Evolutionary conservation across 2,797 vertebrate species (phyloP).

Genomic region (Orientallactaga sibirica): DNA sequence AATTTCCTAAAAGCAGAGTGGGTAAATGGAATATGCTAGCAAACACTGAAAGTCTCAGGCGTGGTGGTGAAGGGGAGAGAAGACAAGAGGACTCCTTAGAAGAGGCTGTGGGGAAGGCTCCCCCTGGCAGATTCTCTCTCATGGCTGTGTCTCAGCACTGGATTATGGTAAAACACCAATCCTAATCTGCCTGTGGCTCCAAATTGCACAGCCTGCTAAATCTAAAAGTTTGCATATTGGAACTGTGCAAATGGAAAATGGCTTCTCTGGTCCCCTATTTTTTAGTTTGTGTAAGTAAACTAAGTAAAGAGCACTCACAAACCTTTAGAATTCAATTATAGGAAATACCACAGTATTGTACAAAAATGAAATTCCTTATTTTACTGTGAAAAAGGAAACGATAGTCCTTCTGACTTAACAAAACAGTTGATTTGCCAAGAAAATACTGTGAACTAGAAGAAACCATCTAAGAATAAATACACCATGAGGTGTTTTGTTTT

Average conservation of each 20-base stretch:
- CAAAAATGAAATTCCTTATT: conserved; percentile 63
- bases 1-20: background rate
- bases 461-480: background rate
- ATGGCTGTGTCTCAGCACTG: background rate
- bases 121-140: background rate
- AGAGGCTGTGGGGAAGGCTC: background rate
- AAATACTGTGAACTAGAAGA: conserved; percentile 19
- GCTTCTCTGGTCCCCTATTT: background rate
- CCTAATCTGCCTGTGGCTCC: background rate
- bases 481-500: background rate
- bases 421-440: conserved; percentile 56
- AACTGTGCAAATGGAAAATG: conserved; percentile 33
- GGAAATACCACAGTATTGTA: conserved; percentile 25
- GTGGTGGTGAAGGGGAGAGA: background rate
- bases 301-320: conserved; percentile 26
- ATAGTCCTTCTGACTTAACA: conserved; percentile 41
- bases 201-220: conserved; percentile 2
- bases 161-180: background rate
- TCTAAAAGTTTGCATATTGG: conserved; percentile 24
- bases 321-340: conserved; percentile 22
- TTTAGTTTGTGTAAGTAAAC: conserved; percentile 34
- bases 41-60: rapidly evolving
- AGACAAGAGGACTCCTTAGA: background rate
- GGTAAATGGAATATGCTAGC: background rate
- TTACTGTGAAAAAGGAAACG: conserved; percentile 69